Conservation (phyloP, 2,888 invertebrate species). For the Cephus pulcher region DNA sequence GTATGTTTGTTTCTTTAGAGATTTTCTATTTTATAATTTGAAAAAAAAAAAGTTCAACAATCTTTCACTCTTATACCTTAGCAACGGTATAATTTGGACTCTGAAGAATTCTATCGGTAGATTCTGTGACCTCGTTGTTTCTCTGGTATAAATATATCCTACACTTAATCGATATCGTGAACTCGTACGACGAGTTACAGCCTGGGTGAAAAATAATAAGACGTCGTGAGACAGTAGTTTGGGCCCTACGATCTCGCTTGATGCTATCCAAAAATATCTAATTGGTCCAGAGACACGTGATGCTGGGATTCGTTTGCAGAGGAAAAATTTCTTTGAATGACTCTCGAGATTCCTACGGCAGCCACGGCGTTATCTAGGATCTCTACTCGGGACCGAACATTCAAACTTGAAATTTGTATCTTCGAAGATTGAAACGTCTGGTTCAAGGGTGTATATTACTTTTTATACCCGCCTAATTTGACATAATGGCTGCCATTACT, state of each 20-base stretch:
- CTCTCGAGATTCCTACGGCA: not conserved
- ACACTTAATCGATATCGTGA: not conserved
- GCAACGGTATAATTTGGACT: not conserved
- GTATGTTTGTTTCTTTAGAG: not conserved
- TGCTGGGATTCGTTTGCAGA: not conserved
- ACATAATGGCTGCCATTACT: slow-evolving; percentile 35
- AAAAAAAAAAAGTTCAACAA: not conserved
- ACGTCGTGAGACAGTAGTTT: not conserved
- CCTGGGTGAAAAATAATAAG: not conserved
- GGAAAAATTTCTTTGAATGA: not conserved
- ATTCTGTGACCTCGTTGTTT: not conserved
- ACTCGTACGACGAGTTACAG: not conserved
- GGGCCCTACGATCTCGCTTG: not conserved
- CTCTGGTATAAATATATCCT: not conserved
- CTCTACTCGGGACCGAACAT: not conserved
- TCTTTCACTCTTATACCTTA: not conserved
- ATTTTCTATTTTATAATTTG: not conserved
- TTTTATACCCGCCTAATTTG: slow-evolving; percentile 43
- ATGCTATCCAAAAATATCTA: not conserved
- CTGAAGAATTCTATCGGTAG: not conserved
- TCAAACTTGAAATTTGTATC: slow-evolving; percentile 5
- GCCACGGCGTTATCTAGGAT: not conserved
- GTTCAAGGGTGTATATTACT: slow-evolving; percentile 10
- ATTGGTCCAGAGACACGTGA: not conserved
- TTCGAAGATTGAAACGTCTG: slow-evolving; percentile 5